Percentiles rank a stretch among this genome's conserved stretches.
Conservation (phyloP, 1,140 invertebrate species). For the Danaus plexippus region DNA sequence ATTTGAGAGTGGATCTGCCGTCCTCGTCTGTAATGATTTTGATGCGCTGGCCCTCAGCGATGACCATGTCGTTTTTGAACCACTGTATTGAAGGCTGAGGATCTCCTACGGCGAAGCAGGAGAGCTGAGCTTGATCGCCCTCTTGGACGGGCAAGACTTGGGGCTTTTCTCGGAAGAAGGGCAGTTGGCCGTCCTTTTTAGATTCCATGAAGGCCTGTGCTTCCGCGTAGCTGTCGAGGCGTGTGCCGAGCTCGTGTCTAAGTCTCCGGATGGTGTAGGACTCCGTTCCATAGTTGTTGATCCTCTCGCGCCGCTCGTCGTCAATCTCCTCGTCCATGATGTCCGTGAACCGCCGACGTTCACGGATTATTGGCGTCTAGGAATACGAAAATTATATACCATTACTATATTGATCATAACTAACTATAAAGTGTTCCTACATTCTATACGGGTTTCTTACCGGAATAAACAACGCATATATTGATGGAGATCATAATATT, state of each 20-base stretch:
- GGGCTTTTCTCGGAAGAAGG: conserved; percentile 88
- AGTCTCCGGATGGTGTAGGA: conserved; percentile 81
- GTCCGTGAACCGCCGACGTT: conserved; percentile 92
- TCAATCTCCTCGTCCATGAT: conserved; percentile 97
- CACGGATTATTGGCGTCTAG: conserved; percentile 88
- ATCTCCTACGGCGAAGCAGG: conserved; percentile 90
- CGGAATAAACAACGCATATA: too few species aligned
- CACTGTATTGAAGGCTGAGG: conserved; percentile 94
- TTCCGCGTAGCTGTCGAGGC: conserved; percentile 86
- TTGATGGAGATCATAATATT: too few species aligned
- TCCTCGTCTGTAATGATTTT: conserved; percentile 82
- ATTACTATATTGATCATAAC: not conserved
- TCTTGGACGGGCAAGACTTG: conserved; percentile 83
- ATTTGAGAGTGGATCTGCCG: conserved; percentile 83
- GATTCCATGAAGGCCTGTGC: conserved; percentile 86
- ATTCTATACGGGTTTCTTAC: too few species aligned
- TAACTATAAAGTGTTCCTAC: too few species aligned
- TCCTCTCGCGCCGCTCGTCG: conserved; percentile 86
- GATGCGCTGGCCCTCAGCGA: conserved; percentile 84
- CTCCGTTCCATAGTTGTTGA: conserved; percentile 84
- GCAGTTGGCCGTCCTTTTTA: conserved; percentile 83
- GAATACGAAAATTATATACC: conserved; percentile 5
- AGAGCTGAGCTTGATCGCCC: conserved; percentile 82
- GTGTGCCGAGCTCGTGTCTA: conserved; percentile 84
- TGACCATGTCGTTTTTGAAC: conserved; percentile 93